A percentile compares a stretch with the other conserved stretches of the same genome.
phyloP scores from a whole-genome alignment of 2,797 vertebrate species.

The Chromobotia macracanthus region DNA sequence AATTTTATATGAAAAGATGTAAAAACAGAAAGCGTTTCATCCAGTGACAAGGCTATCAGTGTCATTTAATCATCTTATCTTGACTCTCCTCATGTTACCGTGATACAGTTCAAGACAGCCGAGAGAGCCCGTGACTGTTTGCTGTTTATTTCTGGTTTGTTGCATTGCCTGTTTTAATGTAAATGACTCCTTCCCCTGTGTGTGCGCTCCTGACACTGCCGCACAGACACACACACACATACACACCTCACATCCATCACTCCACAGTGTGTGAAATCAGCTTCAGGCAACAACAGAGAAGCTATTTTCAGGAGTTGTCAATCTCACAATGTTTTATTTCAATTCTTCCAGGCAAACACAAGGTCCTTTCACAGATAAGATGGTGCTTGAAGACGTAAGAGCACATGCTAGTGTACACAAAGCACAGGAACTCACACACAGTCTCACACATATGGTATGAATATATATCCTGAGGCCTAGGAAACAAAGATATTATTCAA shows the following conservation, averaged over 20 bases:
- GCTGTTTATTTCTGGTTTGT: conserved; percentile 67
- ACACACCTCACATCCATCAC: conserved; percentile 68
- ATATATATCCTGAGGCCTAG: not conserved
- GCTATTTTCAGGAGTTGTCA: conserved; percentile 74
- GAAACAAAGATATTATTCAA: conserved; percentile 17
- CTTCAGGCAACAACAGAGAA: conserved; percentile 69
- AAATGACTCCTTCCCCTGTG: conserved; percentile 59
- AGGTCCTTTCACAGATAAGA: conserved; percentile 55
- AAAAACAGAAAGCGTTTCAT: not conserved
- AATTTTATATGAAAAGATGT: not conserved
- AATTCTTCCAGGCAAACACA: conserved; percentile 63
- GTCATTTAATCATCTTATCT: not conserved
- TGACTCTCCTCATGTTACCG: not conserved
- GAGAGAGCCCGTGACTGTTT: conserved; percentile 24
- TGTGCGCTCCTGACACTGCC: conserved; percentile 23
- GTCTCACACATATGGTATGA: not conserved
- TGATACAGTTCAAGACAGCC: conserved; percentile 12
- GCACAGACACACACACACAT: conserved; percentile 55
- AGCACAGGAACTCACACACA: conserved; percentile 1
- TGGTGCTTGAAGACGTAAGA: conserved; percentile 16
- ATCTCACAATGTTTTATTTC: conserved; percentile 66
- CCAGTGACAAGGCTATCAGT: not conserved
- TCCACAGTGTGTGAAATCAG: conserved; percentile 73
- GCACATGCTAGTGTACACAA: conserved; percentile 7
- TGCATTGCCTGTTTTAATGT: conserved; percentile 75